Evolutionary conservation across 2,888 invertebrate species (phyloP).

Genomic region (Tipula vernalis): DNA sequence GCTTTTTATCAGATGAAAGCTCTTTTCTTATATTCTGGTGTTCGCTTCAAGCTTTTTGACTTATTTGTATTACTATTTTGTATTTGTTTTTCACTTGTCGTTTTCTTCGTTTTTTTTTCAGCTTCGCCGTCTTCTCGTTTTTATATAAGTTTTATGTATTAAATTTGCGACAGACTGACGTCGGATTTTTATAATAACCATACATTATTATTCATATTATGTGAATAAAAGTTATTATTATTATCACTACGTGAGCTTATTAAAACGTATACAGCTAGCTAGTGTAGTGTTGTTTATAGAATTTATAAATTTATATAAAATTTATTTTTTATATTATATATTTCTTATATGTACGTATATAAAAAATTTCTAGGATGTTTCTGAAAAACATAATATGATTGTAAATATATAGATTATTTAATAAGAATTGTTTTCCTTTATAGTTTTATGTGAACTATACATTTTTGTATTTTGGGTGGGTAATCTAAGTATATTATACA

Average conservation of each 20-base stretch:
- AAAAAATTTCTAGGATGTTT: background rate
- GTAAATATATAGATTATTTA: background rate
- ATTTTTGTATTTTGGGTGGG: background rate
- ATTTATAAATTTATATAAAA: background rate
- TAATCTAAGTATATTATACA: background rate
- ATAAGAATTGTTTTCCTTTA: background rate
- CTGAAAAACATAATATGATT: background rate
- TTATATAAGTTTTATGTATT: background rate
- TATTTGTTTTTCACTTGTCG: background rate
- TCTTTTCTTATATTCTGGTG: background rate
- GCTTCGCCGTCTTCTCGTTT: background rate
- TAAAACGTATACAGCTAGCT: background rate
- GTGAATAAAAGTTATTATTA: background rate
- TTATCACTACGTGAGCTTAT: background rate
- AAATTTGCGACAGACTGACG: constrained; percentile 4
- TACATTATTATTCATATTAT: background rate
- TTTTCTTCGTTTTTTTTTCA: background rate
- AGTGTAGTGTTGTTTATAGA: background rate
- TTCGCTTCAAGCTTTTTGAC: background rate
- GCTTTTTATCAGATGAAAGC: background rate
- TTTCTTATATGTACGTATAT: too few relatives aligned
- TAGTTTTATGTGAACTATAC: background rate
- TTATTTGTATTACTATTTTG: background rate
- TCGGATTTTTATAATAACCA: background rate
- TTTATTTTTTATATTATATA: too few relatives aligned